Base-by-base conservation (phyloP, 2,113 vertebrate genomes). In the Chrysochloris asiatica region DNA sequence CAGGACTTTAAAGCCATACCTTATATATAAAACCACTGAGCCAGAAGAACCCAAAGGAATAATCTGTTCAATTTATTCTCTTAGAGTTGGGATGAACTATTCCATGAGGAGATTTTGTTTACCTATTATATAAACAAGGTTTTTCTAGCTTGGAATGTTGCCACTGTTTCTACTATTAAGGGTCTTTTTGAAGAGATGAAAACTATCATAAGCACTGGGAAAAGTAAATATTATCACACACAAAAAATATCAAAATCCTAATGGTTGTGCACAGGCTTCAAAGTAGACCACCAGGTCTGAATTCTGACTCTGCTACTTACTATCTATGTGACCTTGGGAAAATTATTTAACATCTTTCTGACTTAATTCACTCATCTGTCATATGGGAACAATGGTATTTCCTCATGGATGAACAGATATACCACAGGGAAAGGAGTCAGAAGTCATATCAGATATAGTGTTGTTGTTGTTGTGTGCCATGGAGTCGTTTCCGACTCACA, bases 261-360 rank as follows among this genome's bases (percentile, higher is more conserved):
- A 33, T 17, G 38, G 7, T 28, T 75, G 24, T 50, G 45, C 4
- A 61, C 26, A 81, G 36, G 19, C 43, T 94, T 24, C 54, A 54
- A 63, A 83, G 21, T 4, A 65, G 38, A 41, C 11, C 21, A 48
- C 52, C 13, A 50, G 48, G 14, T 75, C 33, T 33, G 43, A 83
- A 43, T 71, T 45, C 19, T 38, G 45, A 11, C 12, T 71, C 56
- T 36, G 16, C 48, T 86, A 50, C 48, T 79, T 47, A 73, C 12
- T 72, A 78, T n/a, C 43, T 61, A 26, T 73, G 71, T 69, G n/a
- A 76, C 26, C 59, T 83, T 86, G 41, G 89, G 43, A 86, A 80
- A 83, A 17, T 82, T 85, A 81, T 0, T 56, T 45, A 90, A 41
- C 45, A 48, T 67, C 3, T 47, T 13, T 86, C 45, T 72, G 47